Conservation (phyloP, 2,113 vertebrate genomes). For the Clinocottus analis region DNA sequence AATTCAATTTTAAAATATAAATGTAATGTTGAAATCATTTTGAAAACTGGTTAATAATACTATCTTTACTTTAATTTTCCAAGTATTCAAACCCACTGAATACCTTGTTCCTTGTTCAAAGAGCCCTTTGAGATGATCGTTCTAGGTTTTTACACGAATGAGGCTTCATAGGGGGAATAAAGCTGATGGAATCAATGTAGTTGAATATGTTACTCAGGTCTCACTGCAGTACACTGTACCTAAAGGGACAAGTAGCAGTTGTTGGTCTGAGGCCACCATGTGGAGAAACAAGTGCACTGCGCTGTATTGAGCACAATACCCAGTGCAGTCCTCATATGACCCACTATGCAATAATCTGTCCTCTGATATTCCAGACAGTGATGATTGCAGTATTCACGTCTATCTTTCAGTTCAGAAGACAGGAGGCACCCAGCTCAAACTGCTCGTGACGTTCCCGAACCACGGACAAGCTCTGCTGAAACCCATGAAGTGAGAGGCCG, state of each 20-base stretch:
- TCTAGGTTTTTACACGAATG: neutral
- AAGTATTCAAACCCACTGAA: too few relatives aligned
- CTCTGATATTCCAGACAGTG: neutral
- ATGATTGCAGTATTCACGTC: neutral
- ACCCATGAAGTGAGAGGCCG: slow-evolving; percentile 85
- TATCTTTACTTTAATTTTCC: too few relatives aligned
- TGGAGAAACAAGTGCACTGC: slow-evolving; percentile 27
- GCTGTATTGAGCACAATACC: neutral
- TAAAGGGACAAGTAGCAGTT: neutral
- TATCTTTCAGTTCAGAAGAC: slow-evolving; percentile 84
- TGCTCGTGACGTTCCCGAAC: slow-evolving; percentile 83
- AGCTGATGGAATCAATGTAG: neutral
- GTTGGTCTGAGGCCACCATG: slow-evolving; percentile 22
- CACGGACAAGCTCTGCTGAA: slow-evolving; percentile 88
- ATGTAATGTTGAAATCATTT: neutral
- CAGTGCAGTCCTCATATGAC: neutral
- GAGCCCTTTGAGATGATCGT: neutral
- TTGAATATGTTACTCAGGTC: neutral
- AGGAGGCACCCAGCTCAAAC: slow-evolving; percentile 86
- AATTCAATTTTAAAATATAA: neutral
- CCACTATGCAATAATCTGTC: neutral
- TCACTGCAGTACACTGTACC: neutral
- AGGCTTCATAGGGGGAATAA: neutral
- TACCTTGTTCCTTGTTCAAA: neutral
- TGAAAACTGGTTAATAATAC: neutral